Conservation (phyloP, 2,797 vertebrate genomes). For the Gallirallus australis region DNA sequence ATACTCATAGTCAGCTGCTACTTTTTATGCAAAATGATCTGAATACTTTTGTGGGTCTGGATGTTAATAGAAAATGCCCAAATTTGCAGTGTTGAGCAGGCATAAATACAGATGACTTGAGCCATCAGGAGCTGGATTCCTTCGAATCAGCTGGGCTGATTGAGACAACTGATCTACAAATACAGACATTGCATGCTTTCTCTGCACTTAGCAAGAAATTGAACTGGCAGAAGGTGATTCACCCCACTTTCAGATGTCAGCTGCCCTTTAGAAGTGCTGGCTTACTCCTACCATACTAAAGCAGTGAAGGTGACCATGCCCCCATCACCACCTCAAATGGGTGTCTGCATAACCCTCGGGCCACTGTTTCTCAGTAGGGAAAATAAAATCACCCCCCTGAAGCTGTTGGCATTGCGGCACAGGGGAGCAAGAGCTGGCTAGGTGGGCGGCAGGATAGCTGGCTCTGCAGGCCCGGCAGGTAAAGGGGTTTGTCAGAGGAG, state of each 20-base stretch:
- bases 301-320: not conserved
- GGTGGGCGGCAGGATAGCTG: fast-evolving
- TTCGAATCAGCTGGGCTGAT: not conserved
- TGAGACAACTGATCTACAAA: not conserved
- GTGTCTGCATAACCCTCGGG: not conserved
- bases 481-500: not conserved
- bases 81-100: not conserved
- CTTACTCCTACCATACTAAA: fast-evolving
- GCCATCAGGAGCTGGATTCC: not conserved
- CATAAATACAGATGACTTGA: not conserved
- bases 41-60: not conserved
- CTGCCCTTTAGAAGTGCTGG: not conserved
- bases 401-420: not conserved
- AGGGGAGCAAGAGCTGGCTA: fast-evolving
- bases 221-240: not conserved
- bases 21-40: not conserved
- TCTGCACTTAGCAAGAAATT: not conserved
- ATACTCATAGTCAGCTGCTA: not conserved
- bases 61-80: not conserved
- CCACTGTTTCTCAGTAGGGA: not conserved
- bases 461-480: not conserved
- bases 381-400: not conserved
- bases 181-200: fast-evolving
- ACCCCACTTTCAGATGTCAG: not conserved
- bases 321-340: too few relatives aligned